phyloP scores from a whole-genome alignment of 1,140 invertebrate species.

The Marisa cornuarietis region DNA sequence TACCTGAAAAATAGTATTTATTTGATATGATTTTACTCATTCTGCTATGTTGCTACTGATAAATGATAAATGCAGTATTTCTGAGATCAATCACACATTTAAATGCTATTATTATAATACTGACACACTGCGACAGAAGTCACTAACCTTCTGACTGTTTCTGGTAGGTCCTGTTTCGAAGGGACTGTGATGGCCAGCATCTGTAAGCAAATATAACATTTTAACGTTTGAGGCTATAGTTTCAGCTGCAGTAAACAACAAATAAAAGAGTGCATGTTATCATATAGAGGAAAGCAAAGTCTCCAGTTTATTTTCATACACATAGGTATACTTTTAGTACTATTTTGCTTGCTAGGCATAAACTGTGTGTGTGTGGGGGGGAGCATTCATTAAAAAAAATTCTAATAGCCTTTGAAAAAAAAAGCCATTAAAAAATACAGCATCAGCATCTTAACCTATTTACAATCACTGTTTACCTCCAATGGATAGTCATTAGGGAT shows the following conservation, averaged over 20 bases:
- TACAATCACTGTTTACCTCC: constrained; percentile 34
- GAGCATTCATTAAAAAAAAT: no score
- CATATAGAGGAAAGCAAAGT: neutral
- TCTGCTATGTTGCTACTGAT: no score
- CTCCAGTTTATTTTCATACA: no score
- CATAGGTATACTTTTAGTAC: no score
- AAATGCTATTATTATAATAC: no score
- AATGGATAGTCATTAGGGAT: constrained; percentile 52
- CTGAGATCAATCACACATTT: no score
- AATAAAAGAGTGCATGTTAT: neutral
- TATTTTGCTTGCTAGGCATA: no score
- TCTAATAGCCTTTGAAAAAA: no score
- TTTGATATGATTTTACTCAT: no score
- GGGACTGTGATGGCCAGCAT: constrained; percentile 43
- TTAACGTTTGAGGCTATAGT: neutral
- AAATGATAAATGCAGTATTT: no score
- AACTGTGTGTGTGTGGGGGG: no score
- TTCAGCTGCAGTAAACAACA: neutral
- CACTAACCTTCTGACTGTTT: constrained; percentile 53
- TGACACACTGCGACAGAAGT: no score
- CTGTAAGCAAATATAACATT: constrained; percentile 35
- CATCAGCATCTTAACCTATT: neutral
- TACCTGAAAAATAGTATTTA: neutral
- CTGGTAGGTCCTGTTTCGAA: constrained; percentile 54
- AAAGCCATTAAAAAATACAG: neutral